Evolutionary conservation across 64 coral and sea anemone species (phyloP).

Genomic region (Dendrophyllia cribrosa): DNA sequence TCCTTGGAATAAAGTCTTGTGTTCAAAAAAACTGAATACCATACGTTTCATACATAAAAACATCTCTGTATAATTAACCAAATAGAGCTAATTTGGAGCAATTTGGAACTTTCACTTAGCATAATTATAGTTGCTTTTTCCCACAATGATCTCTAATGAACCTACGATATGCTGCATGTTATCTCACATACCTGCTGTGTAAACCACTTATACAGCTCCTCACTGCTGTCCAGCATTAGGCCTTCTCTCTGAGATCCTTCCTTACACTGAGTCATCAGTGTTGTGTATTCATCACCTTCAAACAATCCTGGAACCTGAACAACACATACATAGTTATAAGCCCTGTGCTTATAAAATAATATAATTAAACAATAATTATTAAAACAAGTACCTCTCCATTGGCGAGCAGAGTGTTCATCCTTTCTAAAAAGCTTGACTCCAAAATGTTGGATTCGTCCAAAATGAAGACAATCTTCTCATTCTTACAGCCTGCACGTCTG

Average conservation of each 20-base stretch:
- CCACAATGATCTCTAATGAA: too few species aligned
- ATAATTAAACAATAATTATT: too few species aligned
- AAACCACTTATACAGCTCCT: constrained; percentile 99
- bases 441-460: constrained; percentile 98
- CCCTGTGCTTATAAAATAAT: too few species aligned
- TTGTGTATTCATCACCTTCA: constrained; percentile 98
- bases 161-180: not conserved
- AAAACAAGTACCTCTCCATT: constrained; percentile 86
- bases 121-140: too few species aligned
- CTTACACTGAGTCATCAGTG: constrained; percentile 97
- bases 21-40: too few species aligned
- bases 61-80: too few species aligned
- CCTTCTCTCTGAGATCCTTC: constrained; percentile 98
- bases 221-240: constrained; percentile 95
- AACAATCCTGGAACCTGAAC: constrained; percentile 97
- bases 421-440: constrained; percentile 97
- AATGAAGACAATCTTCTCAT: constrained; percentile 98
- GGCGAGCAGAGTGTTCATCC: constrained; percentile 98
- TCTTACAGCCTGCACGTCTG: constrained; percentile 94
- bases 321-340: not conserved
- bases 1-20: too few species aligned
- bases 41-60: too few species aligned
- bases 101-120: too few species aligned
- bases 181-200: constrained; percentile 75
- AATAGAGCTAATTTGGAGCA: too few species aligned